Evolutionary conservation across 2,888 invertebrate genomes (phyloP).

Genomic region (Metellina segmentata): DNA sequence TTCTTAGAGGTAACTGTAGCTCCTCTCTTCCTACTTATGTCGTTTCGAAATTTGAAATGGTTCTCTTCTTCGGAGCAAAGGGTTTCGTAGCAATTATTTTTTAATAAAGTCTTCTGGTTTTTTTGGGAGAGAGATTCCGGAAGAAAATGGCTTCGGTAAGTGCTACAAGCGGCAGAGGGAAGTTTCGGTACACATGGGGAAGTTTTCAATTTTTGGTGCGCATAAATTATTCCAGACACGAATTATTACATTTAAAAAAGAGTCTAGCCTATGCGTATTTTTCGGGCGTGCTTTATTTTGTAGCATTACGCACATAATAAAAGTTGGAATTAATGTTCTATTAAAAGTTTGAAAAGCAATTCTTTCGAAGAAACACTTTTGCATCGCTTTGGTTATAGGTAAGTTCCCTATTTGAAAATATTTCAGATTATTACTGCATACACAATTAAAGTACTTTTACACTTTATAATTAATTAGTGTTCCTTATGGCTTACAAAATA

Average conservation of each 20-base stretch:
- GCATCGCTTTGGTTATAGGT: no score
- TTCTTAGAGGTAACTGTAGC: not conserved
- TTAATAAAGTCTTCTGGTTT: constrained; percentile 24
- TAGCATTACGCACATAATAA: not conserved
- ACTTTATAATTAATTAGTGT: no score
- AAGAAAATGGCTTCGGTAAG: not conserved
- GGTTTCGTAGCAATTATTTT: constrained; percentile 24
- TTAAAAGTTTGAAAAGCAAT: no score
- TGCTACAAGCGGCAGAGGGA: not conserved
- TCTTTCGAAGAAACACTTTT: no score
- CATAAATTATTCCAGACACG: not conserved
- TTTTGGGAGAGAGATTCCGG: not conserved
- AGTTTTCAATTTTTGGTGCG: not conserved
- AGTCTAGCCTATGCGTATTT: not conserved
- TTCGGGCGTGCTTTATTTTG: not conserved
- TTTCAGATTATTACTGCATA: no score
- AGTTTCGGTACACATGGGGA: not conserved
- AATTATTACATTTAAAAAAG: not conserved
- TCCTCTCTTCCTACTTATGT: constrained; percentile 5
- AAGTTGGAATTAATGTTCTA: not conserved
- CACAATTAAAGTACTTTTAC: no score
- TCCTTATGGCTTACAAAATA: no score
- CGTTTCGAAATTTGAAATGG: constrained; percentile 20
- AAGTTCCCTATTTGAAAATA: no score
- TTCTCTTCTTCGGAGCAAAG: not conserved